Evolutionary conservation across 2,888 invertebrate genomes (phyloP).

Genomic region (Allophyes oxyacanthae): DNA sequence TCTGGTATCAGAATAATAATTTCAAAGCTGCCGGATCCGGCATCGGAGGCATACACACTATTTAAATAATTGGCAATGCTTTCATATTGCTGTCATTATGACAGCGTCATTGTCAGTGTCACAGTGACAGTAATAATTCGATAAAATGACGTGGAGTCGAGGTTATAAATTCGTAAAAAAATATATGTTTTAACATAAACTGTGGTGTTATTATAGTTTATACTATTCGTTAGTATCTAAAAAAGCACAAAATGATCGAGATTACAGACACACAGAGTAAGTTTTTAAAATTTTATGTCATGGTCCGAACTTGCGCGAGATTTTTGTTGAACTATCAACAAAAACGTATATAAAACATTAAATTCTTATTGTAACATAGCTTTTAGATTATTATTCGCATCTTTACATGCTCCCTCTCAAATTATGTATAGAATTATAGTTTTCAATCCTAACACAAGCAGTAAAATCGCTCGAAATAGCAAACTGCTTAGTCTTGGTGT

Average conservation of each 20-base stretch:
- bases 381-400: not conserved
- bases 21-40: too few relatives aligned
- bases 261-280: conserved; percentile 95
- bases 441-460: not conserved
- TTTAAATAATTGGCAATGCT: too few relatives aligned
- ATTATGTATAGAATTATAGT: not conserved
- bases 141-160: conserved; percentile 57
- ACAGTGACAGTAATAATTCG: conserved; percentile 20
- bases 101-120: conserved; percentile 1
- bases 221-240: conserved; percentile 28
- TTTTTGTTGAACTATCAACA: conserved; percentile 1
- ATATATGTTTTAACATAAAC: conserved; percentile 48
- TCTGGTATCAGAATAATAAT: too few relatives aligned
- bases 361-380: not conserved
- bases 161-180: conserved; percentile 52
- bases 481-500: too few relatives aligned
- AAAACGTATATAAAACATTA: conserved; percentile 10
- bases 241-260: conserved; percentile 92
- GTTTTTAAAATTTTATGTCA: conserved; percentile 67
- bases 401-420: not conserved
- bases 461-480: not conserved
- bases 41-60: too few relatives aligned
- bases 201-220: conserved; percentile 25
- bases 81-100: too few relatives aligned
- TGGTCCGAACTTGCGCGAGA: not conserved